Base-by-base conservation (phyloP, 2,888 invertebrate species). In the Teinopalpus imperialis region DNA sequence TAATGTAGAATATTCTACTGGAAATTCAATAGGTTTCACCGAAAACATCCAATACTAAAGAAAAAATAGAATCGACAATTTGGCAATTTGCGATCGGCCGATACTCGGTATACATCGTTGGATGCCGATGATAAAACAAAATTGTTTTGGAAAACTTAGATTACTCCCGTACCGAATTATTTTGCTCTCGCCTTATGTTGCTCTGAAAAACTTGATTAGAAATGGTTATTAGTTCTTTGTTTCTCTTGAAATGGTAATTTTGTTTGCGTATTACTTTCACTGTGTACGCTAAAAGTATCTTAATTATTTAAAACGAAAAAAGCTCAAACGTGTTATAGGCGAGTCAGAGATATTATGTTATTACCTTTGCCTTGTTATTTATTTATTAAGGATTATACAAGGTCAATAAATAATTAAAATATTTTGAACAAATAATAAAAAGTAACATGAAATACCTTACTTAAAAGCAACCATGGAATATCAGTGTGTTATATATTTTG, bases 121-220 rank as follows among this genome's bases (percentile, higher is more conserved):
- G n/a, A n/a, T 3, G 8, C 9, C 13, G 44, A 45, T 32, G 37
- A 32, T 37, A 36, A 39, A 27, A 32, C 21, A 39, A 39, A 39
- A 42, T 42, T 32, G 32, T 36, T 36, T 45, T 18, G 37, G 26
- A 20, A 34, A 44, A 45, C 39, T 45, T 39, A 32, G 32, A 45
- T 45, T 39, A 45, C 16, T 8, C 16, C 16, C 2, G n/a, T 8
- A 16, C 7, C 13, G 20, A 32, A 8, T n/a, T 40, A 41, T 23
- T 32, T 24, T 16, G 27, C 2, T 12, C 7, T 16, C 5, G 5
- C 12, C 32, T 24, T 10, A 10, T 30, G 41, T 7, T 27, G 27
- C 27, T 39, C 16, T 16, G n/a, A 39, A 39, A 43, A 35, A 35
- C 42, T 43, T 43, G 42, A 43, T 43, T 42, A 20, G 42, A 13